Evolutionary conservation across 2,888 invertebrate species (phyloP).

Genomic region (Apotomis turbidana): DNA sequence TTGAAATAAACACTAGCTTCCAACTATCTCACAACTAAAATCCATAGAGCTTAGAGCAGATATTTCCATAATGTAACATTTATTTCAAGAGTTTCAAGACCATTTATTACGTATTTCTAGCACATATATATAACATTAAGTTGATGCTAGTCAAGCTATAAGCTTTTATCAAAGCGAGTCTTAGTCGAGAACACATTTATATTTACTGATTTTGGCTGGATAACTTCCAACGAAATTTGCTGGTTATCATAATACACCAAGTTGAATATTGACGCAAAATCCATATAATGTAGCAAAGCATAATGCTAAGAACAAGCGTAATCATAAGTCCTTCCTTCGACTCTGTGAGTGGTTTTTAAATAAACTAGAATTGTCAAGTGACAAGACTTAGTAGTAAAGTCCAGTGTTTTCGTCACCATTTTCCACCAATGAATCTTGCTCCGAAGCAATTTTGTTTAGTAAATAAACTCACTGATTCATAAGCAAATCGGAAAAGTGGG

Average conservation of each 20-base stretch:
- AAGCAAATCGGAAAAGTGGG: no score
- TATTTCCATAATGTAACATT: slow-evolving; percentile 20
- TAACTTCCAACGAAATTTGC: slow-evolving; percentile 9
- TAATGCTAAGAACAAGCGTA: slow-evolving; percentile 7
- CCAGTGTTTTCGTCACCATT: not conserved
- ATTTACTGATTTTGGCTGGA: slow-evolving; percentile 28
- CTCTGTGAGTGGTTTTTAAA: not conserved
- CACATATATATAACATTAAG: slow-evolving; percentile 19
- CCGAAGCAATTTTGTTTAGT: no score
- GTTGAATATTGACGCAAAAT: slow-evolving; percentile 8
- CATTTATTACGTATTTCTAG: slow-evolving; percentile 41
- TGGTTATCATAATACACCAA: not conserved
- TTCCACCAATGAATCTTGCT: no score
- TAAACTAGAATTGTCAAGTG: not conserved
- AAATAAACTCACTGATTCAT: no score
- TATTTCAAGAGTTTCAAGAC: slow-evolving; percentile 34
- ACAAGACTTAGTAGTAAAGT: no score
- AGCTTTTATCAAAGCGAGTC: slow-evolving; percentile 15
- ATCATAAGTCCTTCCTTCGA: not conserved
- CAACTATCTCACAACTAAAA: slow-evolving; percentile 19
- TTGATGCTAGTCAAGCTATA: slow-evolving; percentile 20
- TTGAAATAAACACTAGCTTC: slow-evolving; percentile 36
- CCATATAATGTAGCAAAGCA: slow-evolving; percentile 23
- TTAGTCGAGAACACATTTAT: slow-evolving; percentile 33
- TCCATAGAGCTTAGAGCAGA: slow-evolving; percentile 20